Conservation (phyloP, 2,113 vertebrate species). For the Chlamydotis undulata region DNA sequence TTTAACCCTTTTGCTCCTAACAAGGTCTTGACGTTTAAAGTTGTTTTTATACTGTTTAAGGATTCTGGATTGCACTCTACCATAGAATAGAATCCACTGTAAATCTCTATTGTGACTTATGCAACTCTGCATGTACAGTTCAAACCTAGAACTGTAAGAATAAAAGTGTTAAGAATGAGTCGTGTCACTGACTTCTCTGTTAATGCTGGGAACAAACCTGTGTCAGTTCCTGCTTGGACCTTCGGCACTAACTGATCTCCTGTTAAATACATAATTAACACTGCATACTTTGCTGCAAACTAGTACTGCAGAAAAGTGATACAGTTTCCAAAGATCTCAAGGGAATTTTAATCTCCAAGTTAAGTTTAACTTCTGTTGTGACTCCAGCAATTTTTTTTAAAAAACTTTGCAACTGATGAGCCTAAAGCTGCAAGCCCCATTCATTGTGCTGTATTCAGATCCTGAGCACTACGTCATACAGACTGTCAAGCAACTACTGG, state of each 20-base stretch:
- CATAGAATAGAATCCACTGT: slow-evolving; percentile 72
- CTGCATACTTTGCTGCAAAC: rapidly evolving
- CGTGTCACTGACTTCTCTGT: not conserved
- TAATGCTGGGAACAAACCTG: rapidly evolving
- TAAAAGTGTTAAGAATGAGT: slow-evolving; percentile 69
- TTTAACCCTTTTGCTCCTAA: slow-evolving; percentile 62
- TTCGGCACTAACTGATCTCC: not conserved
- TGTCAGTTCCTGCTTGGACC: rapidly evolving
- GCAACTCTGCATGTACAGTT: slow-evolving; percentile 77
- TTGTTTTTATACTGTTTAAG: slow-evolving; percentile 66
- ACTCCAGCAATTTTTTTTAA: rapidly evolving
- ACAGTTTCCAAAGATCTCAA: too few species aligned
- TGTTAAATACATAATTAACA: rapidly evolving
- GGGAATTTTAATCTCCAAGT: rapidly evolving
- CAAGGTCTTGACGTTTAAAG: slow-evolving; percentile 67
- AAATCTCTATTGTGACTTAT: slow-evolving; percentile 66
- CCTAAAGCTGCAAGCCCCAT: not conserved
- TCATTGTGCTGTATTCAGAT: too few species aligned
- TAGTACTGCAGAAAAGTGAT: rapidly evolving
- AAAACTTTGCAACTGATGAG: rapidly evolving
- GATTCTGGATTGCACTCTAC: slow-evolving; percentile 68
- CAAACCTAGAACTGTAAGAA: slow-evolving; percentile 70
- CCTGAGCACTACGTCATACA: rapidly evolving
- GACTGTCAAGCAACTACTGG: rapidly evolving
- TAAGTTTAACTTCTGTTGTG: rapidly evolving